Percentiles rank a stretch among this genome's conserved stretches.
phyloP scores from a whole-genome alignment of 2,797 vertebrate genomes.

The Gadopsis marmoratus region DNA sequence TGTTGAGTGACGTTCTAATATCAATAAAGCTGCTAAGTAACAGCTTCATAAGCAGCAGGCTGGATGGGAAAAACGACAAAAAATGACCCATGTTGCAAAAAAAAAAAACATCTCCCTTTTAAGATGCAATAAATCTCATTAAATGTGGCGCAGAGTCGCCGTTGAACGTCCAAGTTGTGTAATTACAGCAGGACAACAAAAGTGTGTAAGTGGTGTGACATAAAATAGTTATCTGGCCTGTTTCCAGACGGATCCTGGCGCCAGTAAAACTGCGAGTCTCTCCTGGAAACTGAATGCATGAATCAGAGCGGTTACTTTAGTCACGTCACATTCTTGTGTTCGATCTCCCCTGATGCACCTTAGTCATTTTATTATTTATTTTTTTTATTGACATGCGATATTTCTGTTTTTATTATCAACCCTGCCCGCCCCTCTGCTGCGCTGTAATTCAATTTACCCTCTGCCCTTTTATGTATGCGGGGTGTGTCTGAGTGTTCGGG shows the following conservation, averaged over 20 bases:
- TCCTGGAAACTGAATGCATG: slow-evolving; percentile 19
- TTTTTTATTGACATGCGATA: slow-evolving; percentile 52
- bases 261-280: not conserved
- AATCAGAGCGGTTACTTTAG: slow-evolving; percentile 9
- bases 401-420: slow-evolving; percentile 66
- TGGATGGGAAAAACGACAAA: not conserved
- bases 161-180: not conserved
- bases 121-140: not conserved
- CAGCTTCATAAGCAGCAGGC: not conserved
- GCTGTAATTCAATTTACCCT: slow-evolving; percentile 66
- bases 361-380: too few species aligned
- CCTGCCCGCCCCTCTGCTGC: slow-evolving; percentile 47
- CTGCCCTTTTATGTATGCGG: slow-evolving; percentile 52
- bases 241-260: slow-evolving; percentile 8
- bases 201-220: not conserved
- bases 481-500: slow-evolving; percentile 42
- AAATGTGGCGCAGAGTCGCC: not conserved
- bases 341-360: too few species aligned
- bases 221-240: not conserved
- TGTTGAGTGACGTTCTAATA: not conserved
- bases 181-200: not conserved
- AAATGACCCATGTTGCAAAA: not conserved
- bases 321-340: not conserved
- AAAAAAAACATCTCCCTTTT: not conserved
- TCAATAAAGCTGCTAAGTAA: not conserved